Evolutionary conservation across 1,140 invertebrate genomes (phyloP), one percentile per base, ranked within the genome.

Genomic region (Scaptomyza montana): DNA sequence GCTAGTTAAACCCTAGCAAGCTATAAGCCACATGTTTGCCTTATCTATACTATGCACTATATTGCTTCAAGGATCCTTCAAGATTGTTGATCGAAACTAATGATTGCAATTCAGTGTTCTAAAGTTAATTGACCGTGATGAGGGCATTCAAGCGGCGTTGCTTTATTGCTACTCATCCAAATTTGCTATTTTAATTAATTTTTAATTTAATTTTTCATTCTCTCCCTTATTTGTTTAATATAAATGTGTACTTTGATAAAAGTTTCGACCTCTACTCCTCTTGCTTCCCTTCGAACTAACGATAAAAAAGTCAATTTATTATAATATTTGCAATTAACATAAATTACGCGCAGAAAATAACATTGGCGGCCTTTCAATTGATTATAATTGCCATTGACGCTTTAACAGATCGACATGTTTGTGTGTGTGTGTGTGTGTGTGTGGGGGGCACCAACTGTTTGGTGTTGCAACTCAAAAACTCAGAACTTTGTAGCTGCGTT

Each of bases 301-400:
- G n/a, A 59, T 47, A 33, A 45, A 43, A 71, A 67, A 47, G 67
- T 62, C 61, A 87, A 87, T 82, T 85, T 87, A 80, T 80, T 78
- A 78, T 78, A 85, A 89, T 80, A 87, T 90, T 89, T 87, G 77
- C 67, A 76, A 90, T 89, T 89, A 74, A 89, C 78, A 89, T 86
- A 85, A 86, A 89, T 86, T 81, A 90, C 73, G 72, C 12, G 68
- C 74, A 73, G 76, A 68, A 77, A 80, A 80, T 85, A 66, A 81
- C 81, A 86, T 86, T 78, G 78, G 47, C 66, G 55, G 68, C 62
- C 75, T 71, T 72, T 74, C 80, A 71, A 90, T 86, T 89, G 80
- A 87, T 87, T 80, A 80, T 90, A 89, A 90, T 87, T 90, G 86
- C 71, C 55, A 47, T 57, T 53, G 71, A 61, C 43, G 66, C 45